Percentiles rank a stretch among this genome's conserved stretches.
Conservation (phyloP, 2,113 vertebrate genomes). For the Pseudonaja textilis region DNA sequence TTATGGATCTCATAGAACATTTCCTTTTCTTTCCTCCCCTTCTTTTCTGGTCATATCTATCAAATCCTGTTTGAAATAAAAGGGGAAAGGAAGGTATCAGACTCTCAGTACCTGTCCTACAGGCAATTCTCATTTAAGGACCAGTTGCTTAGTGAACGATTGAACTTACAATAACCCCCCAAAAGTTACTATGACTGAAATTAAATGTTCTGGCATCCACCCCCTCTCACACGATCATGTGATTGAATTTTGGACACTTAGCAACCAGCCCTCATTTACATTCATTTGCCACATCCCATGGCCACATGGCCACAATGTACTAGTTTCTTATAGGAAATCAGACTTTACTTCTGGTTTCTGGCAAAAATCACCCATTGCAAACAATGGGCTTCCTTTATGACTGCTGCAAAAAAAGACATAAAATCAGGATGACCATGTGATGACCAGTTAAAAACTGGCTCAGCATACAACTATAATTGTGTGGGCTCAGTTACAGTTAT, state of each 20-base stretch:
- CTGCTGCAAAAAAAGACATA: background rate
- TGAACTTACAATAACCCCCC: background rate
- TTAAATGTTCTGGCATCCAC: background rate
- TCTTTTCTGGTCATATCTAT: background rate
- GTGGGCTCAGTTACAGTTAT: background rate
- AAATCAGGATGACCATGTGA: background rate
- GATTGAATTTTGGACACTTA: background rate
- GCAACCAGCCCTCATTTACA: background rate
- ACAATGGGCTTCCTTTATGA: background rate
- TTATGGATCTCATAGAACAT: background rate
- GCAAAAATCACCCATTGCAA: background rate
- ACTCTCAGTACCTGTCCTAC: background rate
- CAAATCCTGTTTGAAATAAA: background rate
- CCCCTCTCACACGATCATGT: background rate
- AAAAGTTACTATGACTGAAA: background rate
- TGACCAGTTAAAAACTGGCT: background rate
- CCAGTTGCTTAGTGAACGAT: background rate
- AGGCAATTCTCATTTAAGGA: background rate
- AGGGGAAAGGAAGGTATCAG: background rate
- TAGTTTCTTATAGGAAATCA: background rate
- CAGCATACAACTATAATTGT: background rate
- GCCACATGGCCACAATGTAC: background rate
- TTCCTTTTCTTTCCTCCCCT: background rate
- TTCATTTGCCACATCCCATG: background rate
- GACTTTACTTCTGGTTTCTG: background rate